These are phyloP conservation scores for Phylloscopus trochilus DNA, from an alignment of 2,113 vertebrate species.

Conservation along the genomic window DNA sequence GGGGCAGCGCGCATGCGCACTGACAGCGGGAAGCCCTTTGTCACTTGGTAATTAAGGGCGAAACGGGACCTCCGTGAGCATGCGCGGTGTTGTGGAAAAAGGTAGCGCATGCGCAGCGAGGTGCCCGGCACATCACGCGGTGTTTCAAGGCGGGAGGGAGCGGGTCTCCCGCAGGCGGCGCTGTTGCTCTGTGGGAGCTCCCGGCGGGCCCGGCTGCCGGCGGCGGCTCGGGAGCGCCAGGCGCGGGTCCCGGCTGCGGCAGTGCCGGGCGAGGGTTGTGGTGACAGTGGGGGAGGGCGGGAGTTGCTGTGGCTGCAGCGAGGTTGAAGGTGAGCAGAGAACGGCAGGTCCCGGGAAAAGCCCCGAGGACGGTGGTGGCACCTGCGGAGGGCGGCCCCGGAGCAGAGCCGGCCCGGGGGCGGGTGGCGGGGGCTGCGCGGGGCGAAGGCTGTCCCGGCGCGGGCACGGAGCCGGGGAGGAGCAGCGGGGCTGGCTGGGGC, in stretches of 20 bases:
- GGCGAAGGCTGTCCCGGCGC: not conserved
- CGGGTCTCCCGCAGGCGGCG: no score
- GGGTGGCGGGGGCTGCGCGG: not conserved
- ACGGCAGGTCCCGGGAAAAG: not conserved
- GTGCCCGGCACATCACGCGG: no score
- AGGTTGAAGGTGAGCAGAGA: not conserved
- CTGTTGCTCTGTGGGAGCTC: not conserved
- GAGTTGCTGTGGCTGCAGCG: not conserved
- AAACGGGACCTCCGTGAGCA: not conserved
- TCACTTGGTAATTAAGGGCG: no score
- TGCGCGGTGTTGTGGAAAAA: not conserved
- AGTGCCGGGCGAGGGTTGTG: not conserved
- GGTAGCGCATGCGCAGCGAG: no score
- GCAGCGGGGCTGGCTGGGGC: not conserved
- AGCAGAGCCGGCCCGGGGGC: not conserved
- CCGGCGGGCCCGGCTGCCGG: no score
- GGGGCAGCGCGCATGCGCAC: not conserved
- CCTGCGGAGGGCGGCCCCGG: not conserved
- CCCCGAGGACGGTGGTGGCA: not conserved
- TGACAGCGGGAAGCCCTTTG: fast-evolving
- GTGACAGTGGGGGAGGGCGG: not conserved
- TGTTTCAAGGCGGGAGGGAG: no score
- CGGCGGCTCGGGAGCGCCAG: no score
- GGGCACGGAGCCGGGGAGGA: not conserved
- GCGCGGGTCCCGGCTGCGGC: not conserved